A percentile compares a stretch with the other conserved stretches of the same genome.
phyloP scores from a whole-genome alignment of 30 jellyfish, hydroid and myxozoan genomes.

The Haliclystus octoradiatus region DNA sequence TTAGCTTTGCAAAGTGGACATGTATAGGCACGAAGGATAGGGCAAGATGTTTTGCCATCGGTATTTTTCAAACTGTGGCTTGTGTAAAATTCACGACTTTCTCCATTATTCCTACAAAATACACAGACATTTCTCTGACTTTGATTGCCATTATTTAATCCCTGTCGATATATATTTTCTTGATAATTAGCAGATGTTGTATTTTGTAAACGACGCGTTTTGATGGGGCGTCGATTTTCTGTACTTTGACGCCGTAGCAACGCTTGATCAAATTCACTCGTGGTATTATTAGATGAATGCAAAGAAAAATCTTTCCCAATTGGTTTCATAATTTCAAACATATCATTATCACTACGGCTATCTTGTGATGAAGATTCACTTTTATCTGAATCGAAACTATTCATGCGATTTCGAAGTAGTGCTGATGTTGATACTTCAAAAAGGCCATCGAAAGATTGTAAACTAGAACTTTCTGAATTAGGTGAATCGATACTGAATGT shows the following conservation, averaged over 20 bases:
- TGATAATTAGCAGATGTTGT: not conserved
- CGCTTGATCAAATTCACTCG: not conserved
- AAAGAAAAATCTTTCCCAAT: not conserved
- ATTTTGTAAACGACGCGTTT: not conserved
- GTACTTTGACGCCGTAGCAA: not conserved
- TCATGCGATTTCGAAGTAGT: slow-evolving; percentile 69
- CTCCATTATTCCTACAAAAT: slow-evolving; percentile 95
- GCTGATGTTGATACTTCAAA: slow-evolving; percentile 11
- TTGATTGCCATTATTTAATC: not conserved
- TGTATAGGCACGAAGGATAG: slow-evolving; percentile 93
- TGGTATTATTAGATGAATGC: not conserved
- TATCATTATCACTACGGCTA: slow-evolving; percentile 75
- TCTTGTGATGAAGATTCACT: slow-evolving; percentile 56
- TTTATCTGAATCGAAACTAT: slow-evolving; percentile 89
- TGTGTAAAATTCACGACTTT: slow-evolving; percentile 86
- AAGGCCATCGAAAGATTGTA: slow-evolving; percentile 5
- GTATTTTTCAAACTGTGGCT: slow-evolving; percentile 88
- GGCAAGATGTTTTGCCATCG: slow-evolving; percentile 96
- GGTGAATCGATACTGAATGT: slow-evolving; percentile 19
- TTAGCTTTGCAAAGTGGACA: slow-evolving; percentile 98
- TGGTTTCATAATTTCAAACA: not conserved
- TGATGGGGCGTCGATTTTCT: not conserved
- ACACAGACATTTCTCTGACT: slow-evolving; percentile 84
- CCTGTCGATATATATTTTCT: not conserved
- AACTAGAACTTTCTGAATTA: slow-evolving; percentile 4